These are phyloP conservation scores for Nomada fabriciana DNA, from an alignment of 2,888 invertebrate species.

Conservation along the genomic window DNA sequence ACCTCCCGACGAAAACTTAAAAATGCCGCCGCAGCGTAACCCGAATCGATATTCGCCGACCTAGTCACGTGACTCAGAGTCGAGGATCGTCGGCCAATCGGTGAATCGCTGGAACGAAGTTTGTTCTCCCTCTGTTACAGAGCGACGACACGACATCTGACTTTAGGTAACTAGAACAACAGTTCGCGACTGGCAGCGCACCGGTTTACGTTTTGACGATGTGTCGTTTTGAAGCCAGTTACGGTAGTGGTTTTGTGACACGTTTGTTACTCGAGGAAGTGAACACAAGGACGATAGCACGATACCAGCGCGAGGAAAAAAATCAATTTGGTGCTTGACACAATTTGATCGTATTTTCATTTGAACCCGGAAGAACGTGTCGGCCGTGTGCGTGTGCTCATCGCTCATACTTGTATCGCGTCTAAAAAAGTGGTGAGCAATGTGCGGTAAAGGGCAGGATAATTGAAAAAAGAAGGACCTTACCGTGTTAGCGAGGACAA, in stretches of 20 bases:
- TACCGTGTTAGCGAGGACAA: conserved; percentile 29
- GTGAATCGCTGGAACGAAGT: conserved; percentile 41
- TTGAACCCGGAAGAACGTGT: conserved; percentile 46
- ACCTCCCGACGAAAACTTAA: conserved; percentile 87
- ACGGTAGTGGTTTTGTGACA: conserved; percentile 82
- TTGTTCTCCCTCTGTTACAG: conserved; percentile 69
- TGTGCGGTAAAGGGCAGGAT: conserved; percentile 35
- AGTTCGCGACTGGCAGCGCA: conserved; percentile 81
- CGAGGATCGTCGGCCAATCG: conserved; percentile 81
- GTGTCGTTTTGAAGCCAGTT: conserved; percentile 85
- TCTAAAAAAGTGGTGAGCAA: conserved; percentile 44
- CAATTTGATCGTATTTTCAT: conserved; percentile 23
- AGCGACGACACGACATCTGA: conserved; percentile 72
- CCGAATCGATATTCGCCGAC: conserved; percentile 90
- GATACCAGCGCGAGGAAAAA: conserved; percentile 34
- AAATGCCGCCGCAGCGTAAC: conserved; percentile 92
- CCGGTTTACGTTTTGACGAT: conserved; percentile 74
- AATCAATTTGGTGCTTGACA: conserved; percentile 36
- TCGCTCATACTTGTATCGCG: conserved; percentile 30
- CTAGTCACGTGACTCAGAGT: conserved; percentile 85
- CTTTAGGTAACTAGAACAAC: conserved; percentile 69
- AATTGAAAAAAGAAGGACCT: conserved; percentile 27
- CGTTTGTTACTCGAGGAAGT: conserved; percentile 48
- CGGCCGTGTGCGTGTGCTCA: conserved; percentile 50
- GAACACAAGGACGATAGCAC: conserved; percentile 32